Evolutionary conservation across 2,113 vertebrate species (phyloP), one percentile per base, ranked within the genome.

Genomic region (Dasyornis broadbenti): DNA sequence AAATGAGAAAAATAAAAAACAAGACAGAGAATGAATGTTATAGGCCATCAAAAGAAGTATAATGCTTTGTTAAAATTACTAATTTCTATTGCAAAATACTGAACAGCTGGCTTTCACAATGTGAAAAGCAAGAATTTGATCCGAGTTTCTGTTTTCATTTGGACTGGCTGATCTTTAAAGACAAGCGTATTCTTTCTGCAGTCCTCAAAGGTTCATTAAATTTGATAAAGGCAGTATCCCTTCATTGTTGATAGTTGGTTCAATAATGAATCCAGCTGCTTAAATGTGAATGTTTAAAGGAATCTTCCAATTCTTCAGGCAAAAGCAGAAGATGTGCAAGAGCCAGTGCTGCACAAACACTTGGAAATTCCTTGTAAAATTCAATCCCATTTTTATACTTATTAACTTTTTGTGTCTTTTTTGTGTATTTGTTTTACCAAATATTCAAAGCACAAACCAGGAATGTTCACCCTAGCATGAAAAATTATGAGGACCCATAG

Each of bases 141-240:
- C 77, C 0, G 31, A 83, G 60, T 89, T 94, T 81, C 68, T 86
- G 88, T 39, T 95, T 94, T 93, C 85, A 81, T 78, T 68, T 92
- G 76, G 60, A 77, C 64, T 68, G 35, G 22, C 68, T 90, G 69
- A 86, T 93, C 91, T 90, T 86, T 89, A 68, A 90, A 93, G 92
- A 90, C 88, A 93, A 95, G 44, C 84, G 64, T 73, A 92, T 94
- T 96, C 82, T 88, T 95, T 84, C 69, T 89, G 44, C 44, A 90
- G 45, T 71, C 56, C 76, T 96, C 72, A 92, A 92, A 93, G n/a
- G n/a, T 75, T 95, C 94, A 96, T 93, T 92, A 90, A 59, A 94
- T 95, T 94, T 96, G 92, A 96, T 93, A 72, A 90, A 90, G 88
- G 82, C 90, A 47, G 22, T 92, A 94, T 94, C 79, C 71, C 75